Percentiles rank a stretch among this genome's conserved stretches.
Conservation (phyloP, 2,888 invertebrate species). For the Philereme vetulata region DNA sequence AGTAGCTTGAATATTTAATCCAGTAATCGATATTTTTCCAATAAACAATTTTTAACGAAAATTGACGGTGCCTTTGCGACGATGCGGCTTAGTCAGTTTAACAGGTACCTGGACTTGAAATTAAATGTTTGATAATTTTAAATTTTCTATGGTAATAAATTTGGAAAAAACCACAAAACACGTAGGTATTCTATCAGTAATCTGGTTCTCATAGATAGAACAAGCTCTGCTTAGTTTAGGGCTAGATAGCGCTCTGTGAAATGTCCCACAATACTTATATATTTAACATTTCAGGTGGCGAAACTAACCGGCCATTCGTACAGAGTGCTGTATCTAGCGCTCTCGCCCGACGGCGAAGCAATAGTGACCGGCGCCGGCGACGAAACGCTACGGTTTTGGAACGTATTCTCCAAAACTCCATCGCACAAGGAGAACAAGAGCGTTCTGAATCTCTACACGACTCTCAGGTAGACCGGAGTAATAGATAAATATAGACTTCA, state of each 20-base stretch:
- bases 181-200: no score
- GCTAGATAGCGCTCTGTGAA: no score
- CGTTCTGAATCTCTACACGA: conserved; percentile 95
- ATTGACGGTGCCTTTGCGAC: no score
- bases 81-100: no score
- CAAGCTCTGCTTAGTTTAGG: no score
- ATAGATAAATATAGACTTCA: not conserved
- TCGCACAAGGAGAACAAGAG: conserved; percentile 97
- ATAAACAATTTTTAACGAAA: no score
- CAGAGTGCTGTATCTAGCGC: conserved; percentile 96
- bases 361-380: conserved; percentile 99
- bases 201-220: no score
- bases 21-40: no score
- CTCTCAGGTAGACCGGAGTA: conserved; percentile 76
- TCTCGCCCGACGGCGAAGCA: conserved; percentile 99
- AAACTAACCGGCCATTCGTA: conserved; percentile 98
- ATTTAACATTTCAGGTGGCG: conserved; percentile 88
- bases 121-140: no score
- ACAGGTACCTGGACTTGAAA: no score
- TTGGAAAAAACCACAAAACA: no score
- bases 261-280: not conserved
- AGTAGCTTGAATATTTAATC: no score
- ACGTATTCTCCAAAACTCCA: conserved; percentile 98
- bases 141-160: not conserved
- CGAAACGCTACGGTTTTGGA: conserved; percentile 99